Evolutionary conservation across 2,797 vertebrate genomes (phyloP), one percentile per base, ranked within the genome.

Genomic region (Ceyx erithaca): DNA sequence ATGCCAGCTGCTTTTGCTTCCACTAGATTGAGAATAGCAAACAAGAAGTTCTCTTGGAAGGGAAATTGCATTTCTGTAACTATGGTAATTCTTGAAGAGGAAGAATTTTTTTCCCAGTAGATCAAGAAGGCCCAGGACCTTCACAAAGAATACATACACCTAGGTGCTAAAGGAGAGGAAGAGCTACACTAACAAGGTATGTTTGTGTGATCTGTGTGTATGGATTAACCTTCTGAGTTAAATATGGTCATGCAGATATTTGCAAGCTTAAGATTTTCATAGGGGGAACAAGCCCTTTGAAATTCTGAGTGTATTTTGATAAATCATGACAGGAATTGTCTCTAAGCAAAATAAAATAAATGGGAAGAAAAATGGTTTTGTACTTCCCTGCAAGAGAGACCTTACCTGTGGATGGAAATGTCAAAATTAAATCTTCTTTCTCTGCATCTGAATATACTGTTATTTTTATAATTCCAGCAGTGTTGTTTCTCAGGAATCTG

Each of bases 101-200:
- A 78, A 79, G 80, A 77, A 43, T 33, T 86, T 79, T 35, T 75
- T 83, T 55, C 51, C 63, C 57, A 69, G 40, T 91, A 81, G 59
- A 79, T 86, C 26, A 76, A 87, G 90, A 77, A 91, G 76, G 48
- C 85, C 51, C 82, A 79, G 31, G 67, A 93, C 31, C 69, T 64
- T 75, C 76, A 72, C 54, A 83, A 89, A 73, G 49, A 80, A 22
- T 87, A 13, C 6, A 7, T 75, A 46, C 80, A 62, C 78, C 69
- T 69, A 80, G 21, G 52, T 85, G 57, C 79, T 89, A 87, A 87
- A 87, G 61, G 51, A 91, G 67, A 91, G 78, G 91, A 92, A 92
- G 77, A 88, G 15, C 73, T 51, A 80, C 93, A 52, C 41, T 79
- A 35, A 80, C 55, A 78, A 91, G 91, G 94, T 95, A 96, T 89